Conservation (phyloP, 1,140 invertebrate genomes). For the Brachionus plicatilis region DNA sequence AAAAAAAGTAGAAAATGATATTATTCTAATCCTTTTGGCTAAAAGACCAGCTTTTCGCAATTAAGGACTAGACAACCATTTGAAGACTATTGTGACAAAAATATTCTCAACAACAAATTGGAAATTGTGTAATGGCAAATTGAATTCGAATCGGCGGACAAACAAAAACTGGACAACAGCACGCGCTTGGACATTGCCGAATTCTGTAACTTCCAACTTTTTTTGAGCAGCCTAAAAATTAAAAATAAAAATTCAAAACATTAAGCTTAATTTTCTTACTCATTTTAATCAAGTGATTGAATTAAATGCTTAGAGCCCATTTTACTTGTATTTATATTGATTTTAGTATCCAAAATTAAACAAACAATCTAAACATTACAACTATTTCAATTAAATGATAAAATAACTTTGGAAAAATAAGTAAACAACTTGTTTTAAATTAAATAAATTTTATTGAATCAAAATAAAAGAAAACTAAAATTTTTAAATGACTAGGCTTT, state of each 20-base stretch:
- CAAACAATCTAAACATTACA: neutral
- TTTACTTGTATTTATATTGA: neutral
- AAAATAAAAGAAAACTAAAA: neutral
- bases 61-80: neutral
- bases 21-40: neutral
- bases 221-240: neutral
- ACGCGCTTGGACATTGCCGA: neutral
- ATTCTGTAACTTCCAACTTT: slow-evolving; percentile 18
- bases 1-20: neutral
- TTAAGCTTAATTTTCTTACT: neutral
- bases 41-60: neutral
- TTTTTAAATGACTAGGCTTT: neutral
- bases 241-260: neutral
- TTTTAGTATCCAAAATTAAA: neutral
- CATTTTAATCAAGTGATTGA: neutral
- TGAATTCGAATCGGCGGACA: neutral
- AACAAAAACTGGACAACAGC: neutral
- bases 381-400: neutral
- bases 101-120: neutral
- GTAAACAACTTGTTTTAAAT: neutral
- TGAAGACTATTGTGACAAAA: neutral
- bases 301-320: neutral
- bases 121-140: neutral
- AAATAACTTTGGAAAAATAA: neutral
- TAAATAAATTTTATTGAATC: neutral